These are phyloP conservation scores for Megaceryle torquata DNA, from an alignment of 2,113 vertebrate species.

Conservation along the genomic window DNA sequence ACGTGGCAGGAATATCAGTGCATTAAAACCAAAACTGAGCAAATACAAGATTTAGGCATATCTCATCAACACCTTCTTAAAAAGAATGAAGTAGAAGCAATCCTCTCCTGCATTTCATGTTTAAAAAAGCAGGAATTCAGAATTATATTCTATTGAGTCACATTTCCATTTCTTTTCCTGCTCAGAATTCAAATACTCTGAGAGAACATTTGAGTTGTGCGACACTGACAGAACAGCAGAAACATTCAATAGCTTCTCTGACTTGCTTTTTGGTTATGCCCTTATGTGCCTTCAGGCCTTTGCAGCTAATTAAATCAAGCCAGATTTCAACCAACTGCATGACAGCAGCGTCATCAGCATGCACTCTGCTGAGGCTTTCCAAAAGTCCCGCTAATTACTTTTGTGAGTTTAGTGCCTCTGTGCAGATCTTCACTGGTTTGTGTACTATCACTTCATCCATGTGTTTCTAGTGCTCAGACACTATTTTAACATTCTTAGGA, in stretches of 20 bases:
- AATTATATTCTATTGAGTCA: not conserved
- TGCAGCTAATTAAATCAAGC: constrained; percentile 4
- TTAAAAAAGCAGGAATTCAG: not conserved
- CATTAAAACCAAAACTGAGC: not conserved
- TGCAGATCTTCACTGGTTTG: not conserved
- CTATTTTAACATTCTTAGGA: not conserved
- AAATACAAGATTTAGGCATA: not conserved
- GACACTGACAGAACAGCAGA: not conserved
- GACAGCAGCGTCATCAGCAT: not conserved
- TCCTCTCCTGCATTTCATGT: not conserved
- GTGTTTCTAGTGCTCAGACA: not conserved
- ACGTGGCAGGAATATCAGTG: not conserved
- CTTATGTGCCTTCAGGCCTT: not conserved
- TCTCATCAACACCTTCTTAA: not conserved
- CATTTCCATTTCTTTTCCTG: not conserved
- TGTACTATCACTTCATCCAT: not conserved
- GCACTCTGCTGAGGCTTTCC: not conserved
- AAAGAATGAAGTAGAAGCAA: not conserved
- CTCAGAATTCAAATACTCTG: not conserved
- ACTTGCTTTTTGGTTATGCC: not conserved
- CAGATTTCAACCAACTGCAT: constrained; percentile 2
- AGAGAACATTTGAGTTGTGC: not conserved
- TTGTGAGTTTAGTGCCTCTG: not conserved
- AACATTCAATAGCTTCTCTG: not conserved
- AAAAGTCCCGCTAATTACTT: not conserved